These are phyloP conservation scores for Melanotaenia trifasciata DNA, from an alignment of 2,797 vertebrate species.

Conservation along the genomic window DNA sequence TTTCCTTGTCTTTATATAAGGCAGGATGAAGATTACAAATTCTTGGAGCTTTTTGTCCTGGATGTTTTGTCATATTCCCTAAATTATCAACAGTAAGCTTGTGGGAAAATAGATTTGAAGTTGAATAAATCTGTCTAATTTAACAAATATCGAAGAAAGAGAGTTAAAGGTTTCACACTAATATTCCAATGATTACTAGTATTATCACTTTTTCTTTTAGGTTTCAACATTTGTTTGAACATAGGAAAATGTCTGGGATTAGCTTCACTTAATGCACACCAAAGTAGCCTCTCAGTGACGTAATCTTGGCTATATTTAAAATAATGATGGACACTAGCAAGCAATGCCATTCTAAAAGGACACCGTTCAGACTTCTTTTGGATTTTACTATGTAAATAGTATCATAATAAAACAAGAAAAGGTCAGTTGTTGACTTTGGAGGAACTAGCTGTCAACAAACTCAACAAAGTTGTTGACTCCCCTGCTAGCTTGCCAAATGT, in stretches of 20 bases:
- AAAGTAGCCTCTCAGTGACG: neutral
- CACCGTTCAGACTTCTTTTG: too few relatives aligned
- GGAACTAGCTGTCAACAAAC: neutral
- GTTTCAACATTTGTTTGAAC: neutral
- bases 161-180: neutral
- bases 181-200: neutral
- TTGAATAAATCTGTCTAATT: neutral
- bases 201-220: neutral
- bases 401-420: neutral
- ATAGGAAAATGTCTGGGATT: neutral
- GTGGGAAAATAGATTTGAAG: slow-evolving; percentile 17
- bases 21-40: neutral
- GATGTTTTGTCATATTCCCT: slow-evolving; percentile 26
- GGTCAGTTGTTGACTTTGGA: neutral
- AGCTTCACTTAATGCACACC: neutral
- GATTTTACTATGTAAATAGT: too few relatives aligned
- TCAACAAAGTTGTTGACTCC: neutral
- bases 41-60: slow-evolving; percentile 7
- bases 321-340: neutral
- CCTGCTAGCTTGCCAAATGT: neutral
- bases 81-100: slow-evolving; percentile 10
- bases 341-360: neutral
- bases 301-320: neutral
- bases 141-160: neutral
- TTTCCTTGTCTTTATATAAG: slow-evolving; percentile 19